Conservation (phyloP, 2,888 invertebrate genomes). For the Hypercompe scribonia region DNA sequence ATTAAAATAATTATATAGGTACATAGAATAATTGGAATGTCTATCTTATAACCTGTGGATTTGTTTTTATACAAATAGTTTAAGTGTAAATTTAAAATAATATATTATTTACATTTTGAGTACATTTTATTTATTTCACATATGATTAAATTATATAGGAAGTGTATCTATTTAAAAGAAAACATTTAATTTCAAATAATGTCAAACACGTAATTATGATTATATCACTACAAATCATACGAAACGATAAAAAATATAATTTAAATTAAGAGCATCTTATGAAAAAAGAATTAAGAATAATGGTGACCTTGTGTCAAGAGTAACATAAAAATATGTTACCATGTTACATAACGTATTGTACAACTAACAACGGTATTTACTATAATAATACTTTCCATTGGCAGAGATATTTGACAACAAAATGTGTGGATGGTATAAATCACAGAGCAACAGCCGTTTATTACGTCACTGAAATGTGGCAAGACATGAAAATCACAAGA, state of each 20-base stretch:
- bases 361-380: neutral
- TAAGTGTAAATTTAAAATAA: no score
- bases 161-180: no score
- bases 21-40: no score
- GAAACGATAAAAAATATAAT: no score
- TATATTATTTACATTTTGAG: no score
- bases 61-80: no score
- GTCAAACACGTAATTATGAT: no score
- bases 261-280: no score
- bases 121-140: no score
- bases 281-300: neutral
- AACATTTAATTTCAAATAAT: neutral
- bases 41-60: neutral
- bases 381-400: constrained; percentile 6
- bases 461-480: neutral
- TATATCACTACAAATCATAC: no score
- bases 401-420: neutral
- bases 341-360: constrained; percentile 17
- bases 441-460: neutral
- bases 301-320: neutral
- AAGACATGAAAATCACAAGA: neutral
- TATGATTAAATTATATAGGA: no score
- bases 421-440: constrained; percentile 1
- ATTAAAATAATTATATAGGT: neutral
- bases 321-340: neutral